Base-by-base conservation (phyloP, 2,113 vertebrate species). In the Acrocephalus kingi region DNA sequence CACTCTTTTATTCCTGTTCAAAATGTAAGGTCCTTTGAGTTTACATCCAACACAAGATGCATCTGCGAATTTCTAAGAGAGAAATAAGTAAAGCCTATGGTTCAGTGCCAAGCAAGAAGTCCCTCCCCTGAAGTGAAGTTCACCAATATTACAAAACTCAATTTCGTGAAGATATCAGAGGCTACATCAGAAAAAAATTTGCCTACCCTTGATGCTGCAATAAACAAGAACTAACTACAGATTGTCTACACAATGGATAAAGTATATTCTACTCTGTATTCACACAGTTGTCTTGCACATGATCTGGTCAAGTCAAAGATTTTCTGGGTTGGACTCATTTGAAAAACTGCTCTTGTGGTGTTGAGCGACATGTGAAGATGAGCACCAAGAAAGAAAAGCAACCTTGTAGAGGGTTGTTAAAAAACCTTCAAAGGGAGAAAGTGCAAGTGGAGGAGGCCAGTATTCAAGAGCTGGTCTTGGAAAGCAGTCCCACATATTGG, bases 131-230 rank as follows among this genome's bases (percentile, higher is more conserved):
- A 63, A 74, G n/a, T 56, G 17, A 48, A 75, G 18, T 22, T 77
- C 24, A 49, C 54, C 2, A 2, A 52, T 64, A 58, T 37, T 35
- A 12, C 23, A 77, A 87, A 43, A 62, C 18, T 5, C 28, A 24
- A 46, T 73, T 92, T 85, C 59, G 19, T 78, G 39, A 78, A 68
- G 48, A 59, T 1, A 0, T 66, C 35, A 78, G 25, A 84, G 19
- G 8, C 48, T 74, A 49, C 7, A 33, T 56, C 19, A 27, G 56
- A 28, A 87, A 81, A 67, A 84, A 4, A 0, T 37, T 79, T 94
- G 16, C 30, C 67, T 89, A 7, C 7, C 28, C 0, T 0, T 62
- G 45, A n/a, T 72, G 25, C 3, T 58, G 46, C 15, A 83, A 17
- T 27, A 66, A 88, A 37, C 7, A 54, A 41, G 28, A 66, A 15